Base-by-base conservation (phyloP, 1,140 invertebrate genomes). In the Potamilus streckersoni region DNA sequence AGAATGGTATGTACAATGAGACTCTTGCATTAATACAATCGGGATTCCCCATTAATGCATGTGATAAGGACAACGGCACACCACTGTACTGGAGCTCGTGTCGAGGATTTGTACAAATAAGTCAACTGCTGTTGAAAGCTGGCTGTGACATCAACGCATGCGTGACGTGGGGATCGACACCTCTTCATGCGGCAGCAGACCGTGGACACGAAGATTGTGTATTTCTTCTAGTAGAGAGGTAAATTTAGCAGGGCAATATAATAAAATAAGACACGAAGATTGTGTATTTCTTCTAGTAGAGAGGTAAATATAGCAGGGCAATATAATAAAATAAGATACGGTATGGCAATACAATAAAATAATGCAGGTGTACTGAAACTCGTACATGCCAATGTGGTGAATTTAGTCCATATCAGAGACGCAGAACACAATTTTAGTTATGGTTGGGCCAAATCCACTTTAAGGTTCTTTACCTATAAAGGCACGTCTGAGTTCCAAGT, bases 41-140 rank as follows among this genome's bases (percentile, higher is more conserved):
- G 12, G 78, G 74, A 27, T 63, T 57, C 56, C 61, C 73, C 19
- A 71, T 78, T 2, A 20, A 76, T 16, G 27, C 59, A 20, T 62
- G 67, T 16, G 82, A 83, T 75, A 75, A 75, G 58, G 79, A 80
- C 69, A 69, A 78, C n/a, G 80, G 79, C 31, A 81, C 77, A 23
- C 74, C 84, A 11, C 75, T 85, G 4, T 85, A 84, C 66, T 85
- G 83, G 83, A 78, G 77, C 23, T 80, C 84, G 0, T 84, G 84
- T 68, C 77, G 79, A n/a, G 84, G 84, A 15, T 73, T 83, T 59
- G 49, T 20, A 14, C 20, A 69, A 13, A 79, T 83, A 58, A 83
- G 84, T 71, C 60, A 79, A 69, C 73, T 70, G n/a, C 75, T 85
- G 0, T 67, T 85, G 17, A 59, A 80, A 60, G 74, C 80, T 23